Percentiles rank a stretch among this genome's conserved stretches.
Evolutionary conservation across 2,888 invertebrate genomes (phyloP).

Genomic region (Thelaira solivaga): DNA sequence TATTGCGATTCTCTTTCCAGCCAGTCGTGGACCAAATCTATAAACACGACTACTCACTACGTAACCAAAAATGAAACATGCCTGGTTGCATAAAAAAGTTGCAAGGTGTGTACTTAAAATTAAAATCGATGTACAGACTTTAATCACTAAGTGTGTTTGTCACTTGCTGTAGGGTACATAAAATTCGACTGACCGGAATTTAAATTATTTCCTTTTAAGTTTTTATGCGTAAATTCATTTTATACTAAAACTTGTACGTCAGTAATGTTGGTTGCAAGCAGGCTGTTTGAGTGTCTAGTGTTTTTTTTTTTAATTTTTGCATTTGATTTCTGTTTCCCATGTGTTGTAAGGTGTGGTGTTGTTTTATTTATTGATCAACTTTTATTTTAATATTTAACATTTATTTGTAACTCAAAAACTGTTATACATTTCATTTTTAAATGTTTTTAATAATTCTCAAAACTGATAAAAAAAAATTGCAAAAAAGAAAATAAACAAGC

Average conservation of each 20-base stretch:
- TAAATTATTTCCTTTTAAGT: neutral
- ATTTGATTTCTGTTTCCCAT: slow-evolving; percentile 31
- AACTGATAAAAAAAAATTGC: neutral
- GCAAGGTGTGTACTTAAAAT: no score
- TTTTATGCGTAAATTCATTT: slow-evolving; percentile 50
- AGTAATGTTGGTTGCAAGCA: neutral
- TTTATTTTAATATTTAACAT: slow-evolving; percentile 60
- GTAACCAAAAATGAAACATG: no score
- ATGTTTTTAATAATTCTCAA: slow-evolving; percentile 42
- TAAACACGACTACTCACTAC: no score
- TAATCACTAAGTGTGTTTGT: no score
- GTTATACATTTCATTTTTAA: slow-evolving; percentile 52
- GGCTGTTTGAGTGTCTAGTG: neutral
- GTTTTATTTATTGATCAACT: slow-evolving; percentile 60
- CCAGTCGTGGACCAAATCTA: no score
- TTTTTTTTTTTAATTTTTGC: neutral
- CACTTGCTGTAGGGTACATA: no score
- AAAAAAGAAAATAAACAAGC: neutral
- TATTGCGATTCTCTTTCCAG: no score
- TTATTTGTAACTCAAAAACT: slow-evolving; percentile 54
- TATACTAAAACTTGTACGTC: neutral
- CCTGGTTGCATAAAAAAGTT: no score
- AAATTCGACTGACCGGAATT: no score
- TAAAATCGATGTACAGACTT: no score
- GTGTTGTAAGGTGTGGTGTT: slow-evolving; percentile 58